Evolutionary conservation across 2,888 invertebrate species (phyloP).

Genomic region (Folsomia manolachei): DNA sequence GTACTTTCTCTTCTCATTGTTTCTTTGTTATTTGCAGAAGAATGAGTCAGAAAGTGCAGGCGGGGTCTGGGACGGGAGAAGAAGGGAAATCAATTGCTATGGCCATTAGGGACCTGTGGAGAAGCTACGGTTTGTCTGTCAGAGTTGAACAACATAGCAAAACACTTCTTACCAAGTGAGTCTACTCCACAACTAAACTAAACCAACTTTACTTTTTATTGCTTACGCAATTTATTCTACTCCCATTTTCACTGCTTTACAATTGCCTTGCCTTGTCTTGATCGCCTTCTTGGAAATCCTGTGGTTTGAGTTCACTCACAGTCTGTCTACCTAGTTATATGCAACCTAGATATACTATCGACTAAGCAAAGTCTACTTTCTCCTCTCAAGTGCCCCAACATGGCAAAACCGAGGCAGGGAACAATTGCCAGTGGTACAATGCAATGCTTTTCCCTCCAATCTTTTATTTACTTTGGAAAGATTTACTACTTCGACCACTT

Average conservation of each 20-base stretch:
- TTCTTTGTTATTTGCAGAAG: slow-evolving; percentile 44
- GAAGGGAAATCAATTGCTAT: slow-evolving; percentile 48
- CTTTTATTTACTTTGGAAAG: slow-evolving; percentile 8
- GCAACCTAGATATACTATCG: no score
- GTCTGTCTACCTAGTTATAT: no score
- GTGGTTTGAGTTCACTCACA: neutral
- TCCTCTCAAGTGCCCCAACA: neutral
- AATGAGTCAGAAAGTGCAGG: slow-evolving; percentile 49
- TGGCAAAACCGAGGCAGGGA: neutral
- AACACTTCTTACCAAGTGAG: slow-evolving; percentile 47
- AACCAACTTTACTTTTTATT: slow-evolving; percentile 14
- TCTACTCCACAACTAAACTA: slow-evolving; percentile 10
- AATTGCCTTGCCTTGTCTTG: no score
- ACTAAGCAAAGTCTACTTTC: no score
- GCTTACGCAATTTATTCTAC: slow-evolving; percentile 14
- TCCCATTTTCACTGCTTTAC: neutral
- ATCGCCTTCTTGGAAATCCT: neutral
- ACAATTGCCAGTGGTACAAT: neutral
- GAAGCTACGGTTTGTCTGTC: slow-evolving; percentile 50
- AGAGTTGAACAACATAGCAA: slow-evolving; percentile 50
- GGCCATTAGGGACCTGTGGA: slow-evolving; percentile 50
- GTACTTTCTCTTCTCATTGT: neutral
- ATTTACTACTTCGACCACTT: slow-evolving; percentile 4
- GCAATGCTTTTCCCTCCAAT: neutral
- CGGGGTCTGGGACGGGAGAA: slow-evolving; percentile 42